These are phyloP conservation scores for Tetragnatha montana DNA, from an alignment of 2,888 invertebrate genomes.

Conservation along the genomic window DNA sequence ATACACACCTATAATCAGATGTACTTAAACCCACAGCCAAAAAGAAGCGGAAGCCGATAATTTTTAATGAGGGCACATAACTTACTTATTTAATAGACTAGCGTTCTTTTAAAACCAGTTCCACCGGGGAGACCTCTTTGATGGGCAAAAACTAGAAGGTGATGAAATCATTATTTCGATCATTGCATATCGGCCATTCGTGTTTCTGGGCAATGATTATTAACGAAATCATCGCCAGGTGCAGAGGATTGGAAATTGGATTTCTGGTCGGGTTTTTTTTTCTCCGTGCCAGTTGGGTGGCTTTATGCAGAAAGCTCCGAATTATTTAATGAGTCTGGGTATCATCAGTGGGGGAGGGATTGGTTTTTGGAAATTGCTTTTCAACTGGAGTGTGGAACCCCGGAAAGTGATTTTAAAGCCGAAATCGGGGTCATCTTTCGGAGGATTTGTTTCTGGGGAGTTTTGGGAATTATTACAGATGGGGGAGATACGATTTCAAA, in stretches of 20 bases:
- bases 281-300: not conserved
- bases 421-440: not conserved
- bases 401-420: not conserved
- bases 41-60: slow-evolving; percentile 31
- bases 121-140: slow-evolving; percentile 20
- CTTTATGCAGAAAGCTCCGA: not conserved
- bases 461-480: not conserved
- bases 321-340: not conserved
- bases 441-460: not conserved
- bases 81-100: slow-evolving; percentile 53
- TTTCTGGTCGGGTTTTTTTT: not conserved
- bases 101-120: not conserved
- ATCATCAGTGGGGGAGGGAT: not conserved
- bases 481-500: not conserved
- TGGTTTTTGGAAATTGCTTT: not conserved
- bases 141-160: slow-evolving; percentile 11
- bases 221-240: slow-evolving; percentile 18
- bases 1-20: slow-evolving; percentile 45
- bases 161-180: slow-evolving; percentile 48
- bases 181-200: slow-evolving; percentile 1
- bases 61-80: slow-evolving; percentile 50
- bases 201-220: not conserved
- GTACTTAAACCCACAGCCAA: slow-evolving; percentile 14
- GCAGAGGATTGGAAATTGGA: slow-evolving; percentile 6
- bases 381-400: not conserved